Evolutionary conservation across 2,113 vertebrate genomes (phyloP).

Genomic region (Megaceryle maxima): DNA sequence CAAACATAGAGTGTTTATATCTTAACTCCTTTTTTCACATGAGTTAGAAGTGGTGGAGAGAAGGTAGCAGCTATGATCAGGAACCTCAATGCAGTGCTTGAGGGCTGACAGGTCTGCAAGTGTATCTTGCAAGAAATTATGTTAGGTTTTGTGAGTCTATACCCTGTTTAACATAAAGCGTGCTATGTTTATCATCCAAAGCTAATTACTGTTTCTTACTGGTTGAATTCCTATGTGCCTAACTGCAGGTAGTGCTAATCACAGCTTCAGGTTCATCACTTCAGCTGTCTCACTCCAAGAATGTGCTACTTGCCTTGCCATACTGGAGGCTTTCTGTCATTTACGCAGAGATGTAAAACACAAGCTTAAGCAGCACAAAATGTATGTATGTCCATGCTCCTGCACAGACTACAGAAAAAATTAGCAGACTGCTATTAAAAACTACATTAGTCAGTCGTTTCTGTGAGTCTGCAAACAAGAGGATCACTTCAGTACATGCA

Average conservation of each 20-base stretch:
- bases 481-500: neutral
- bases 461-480: neutral
- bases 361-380: neutral
- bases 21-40: neutral
- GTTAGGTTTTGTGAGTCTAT: neutral
- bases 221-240: neutral
- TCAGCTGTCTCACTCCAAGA: neutral
- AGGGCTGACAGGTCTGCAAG: neutral
- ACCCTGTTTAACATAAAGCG: neutral
- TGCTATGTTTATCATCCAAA: neutral
- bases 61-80: neutral
- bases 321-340: neutral
- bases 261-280: neutral
- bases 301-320: neutral
- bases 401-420: neutral
- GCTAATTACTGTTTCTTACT: neutral
- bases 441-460: neutral
- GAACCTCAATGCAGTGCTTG: neutral
- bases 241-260: neutral
- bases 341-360: neutral
- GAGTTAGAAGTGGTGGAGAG: neutral
- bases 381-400: neutral
- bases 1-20: neutral
- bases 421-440: neutral
- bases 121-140: neutral